A percentile compares a stretch with the other conserved stretches of the same genome.
phyloP scores from a whole-genome alignment of 2,888 invertebrate species.

The Troglohyphantes excavatus region DNA sequence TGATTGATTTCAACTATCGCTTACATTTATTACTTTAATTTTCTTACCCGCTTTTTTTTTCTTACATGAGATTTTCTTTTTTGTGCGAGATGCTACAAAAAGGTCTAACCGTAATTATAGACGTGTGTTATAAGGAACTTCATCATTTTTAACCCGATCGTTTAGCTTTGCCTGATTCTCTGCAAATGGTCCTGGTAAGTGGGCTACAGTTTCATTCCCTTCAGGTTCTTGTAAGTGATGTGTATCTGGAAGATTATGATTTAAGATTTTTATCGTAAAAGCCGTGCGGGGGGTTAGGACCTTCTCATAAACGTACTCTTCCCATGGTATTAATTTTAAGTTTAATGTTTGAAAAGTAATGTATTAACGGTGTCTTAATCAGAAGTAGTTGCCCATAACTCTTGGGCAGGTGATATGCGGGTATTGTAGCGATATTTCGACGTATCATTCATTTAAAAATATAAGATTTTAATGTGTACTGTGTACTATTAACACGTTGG shows the following conservation, averaged over 20 bases:
- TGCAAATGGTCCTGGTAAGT: conserved; percentile 22
- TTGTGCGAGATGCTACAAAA: conserved; percentile 38
- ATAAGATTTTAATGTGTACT: too few relatives aligned
- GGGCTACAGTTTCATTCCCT: conserved; percentile 11
- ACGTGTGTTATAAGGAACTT: conserved; percentile 43
- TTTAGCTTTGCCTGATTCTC: too few relatives aligned
- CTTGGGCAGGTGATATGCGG: conserved; percentile 10
- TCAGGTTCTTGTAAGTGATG: conserved; percentile 28
- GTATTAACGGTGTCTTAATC: conserved; percentile 38
- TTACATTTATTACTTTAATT: conserved; percentile 76
- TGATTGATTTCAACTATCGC: conserved; percentile 75
- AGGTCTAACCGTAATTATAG: conserved; percentile 45
- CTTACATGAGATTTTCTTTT: not conserved
- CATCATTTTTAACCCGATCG: conserved; percentile 47
- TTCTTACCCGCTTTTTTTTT: conserved; percentile 36
- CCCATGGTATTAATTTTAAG: conserved; percentile 16
- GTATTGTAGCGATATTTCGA: not conserved
- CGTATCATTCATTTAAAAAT: too few relatives aligned
- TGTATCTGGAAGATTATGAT: conserved; percentile 47
- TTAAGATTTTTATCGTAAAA: conserved; percentile 48
- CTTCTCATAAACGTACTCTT: conserved; percentile 33
- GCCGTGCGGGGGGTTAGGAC: conserved; percentile 34
- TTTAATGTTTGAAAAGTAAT: conserved; percentile 1
- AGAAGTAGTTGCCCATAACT: conserved; percentile 23
- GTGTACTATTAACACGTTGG: too few relatives aligned